Base-by-base conservation (phyloP, 2,113 vertebrate species). In the Lampris megalopsis region DNA sequence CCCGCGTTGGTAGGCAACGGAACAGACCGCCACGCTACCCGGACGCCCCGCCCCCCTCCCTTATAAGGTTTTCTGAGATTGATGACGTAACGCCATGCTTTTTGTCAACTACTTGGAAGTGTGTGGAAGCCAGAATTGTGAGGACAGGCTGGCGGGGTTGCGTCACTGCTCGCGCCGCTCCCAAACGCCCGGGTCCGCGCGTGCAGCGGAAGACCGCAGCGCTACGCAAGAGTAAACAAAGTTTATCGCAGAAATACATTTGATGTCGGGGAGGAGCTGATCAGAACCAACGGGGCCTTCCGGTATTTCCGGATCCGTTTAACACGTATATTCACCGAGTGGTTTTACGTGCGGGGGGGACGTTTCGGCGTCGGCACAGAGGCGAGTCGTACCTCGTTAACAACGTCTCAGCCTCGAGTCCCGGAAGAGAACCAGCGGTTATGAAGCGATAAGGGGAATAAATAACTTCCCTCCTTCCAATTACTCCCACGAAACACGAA, bases 341-440 rank as follows among this genome's bases (percentile, higher is more conserved):
- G 58, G 63, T 79, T 80, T 60, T 54, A 83, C 71, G 73, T 81
- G 71, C 71, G 73, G 84, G 86, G 78, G 65, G 86, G 78, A 65
- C 62, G 45, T 79, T 88, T 88, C 76, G 68, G 88, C 68, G 86
- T 89, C 90, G 24, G 87, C 83, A 87, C 85, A 83, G 75, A 48
- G 71, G 74, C 38, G 53, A 76, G 75, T 84, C 84, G 82, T 24
- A 84, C 73, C 77, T 85, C 88, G 83, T 83, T 77, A 88, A 83
- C 81, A 84, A 83, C 81, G 83, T 84, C 90, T 83, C 35, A 75
- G 67, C 74, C 70, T 60, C 45, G 47, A 78, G 49, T 66, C 10
- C 72, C 48, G 24, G 79, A 77, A 77, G 64, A 38, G 9, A 82
- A 75, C 58, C 57, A 56, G 57, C 75, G 77, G 67, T 81, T 68